Evolutionary conservation across 2,888 invertebrate genomes (phyloP).

Genomic region (Alentia gelatinosa): DNA sequence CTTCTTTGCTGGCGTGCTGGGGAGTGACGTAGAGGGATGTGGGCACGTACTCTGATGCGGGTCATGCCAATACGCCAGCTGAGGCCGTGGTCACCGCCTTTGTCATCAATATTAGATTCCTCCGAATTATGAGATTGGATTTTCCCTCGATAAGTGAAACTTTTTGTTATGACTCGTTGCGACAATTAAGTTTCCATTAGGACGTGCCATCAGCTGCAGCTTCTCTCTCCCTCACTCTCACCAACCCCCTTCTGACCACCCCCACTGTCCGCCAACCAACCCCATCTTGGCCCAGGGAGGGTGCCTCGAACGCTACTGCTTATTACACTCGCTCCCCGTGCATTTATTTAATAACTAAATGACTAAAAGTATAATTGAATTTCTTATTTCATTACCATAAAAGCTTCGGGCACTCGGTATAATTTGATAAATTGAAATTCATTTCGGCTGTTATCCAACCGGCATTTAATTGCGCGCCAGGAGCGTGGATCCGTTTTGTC

Average conservation of each 20-base stretch:
- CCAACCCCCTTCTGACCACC: not conserved
- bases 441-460: conserved; percentile 43
- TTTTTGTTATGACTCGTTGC: conserved; percentile 49
- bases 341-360: conserved; percentile 55
- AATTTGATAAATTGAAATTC: conserved; percentile 55
- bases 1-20: not conserved
- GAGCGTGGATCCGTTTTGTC: conserved; percentile 13
- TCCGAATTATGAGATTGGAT: conserved; percentile 43
- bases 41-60: not conserved
- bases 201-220: not conserved
- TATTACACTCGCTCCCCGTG: not conserved
- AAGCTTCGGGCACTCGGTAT: conserved; percentile 44
- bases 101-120: conserved; percentile 48
- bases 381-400: conserved; percentile 53
- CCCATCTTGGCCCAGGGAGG: not conserved
- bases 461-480: conserved; percentile 43
- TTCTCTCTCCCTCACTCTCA: not conserved
- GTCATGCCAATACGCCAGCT: not conserved
- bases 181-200: conserved; percentile 52
- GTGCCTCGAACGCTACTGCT: conserved; percentile 16
- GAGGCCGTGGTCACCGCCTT: conserved; percentile 11
- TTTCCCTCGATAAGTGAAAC: conserved; percentile 46
- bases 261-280: not conserved
- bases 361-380: conserved; percentile 51
- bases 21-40: not conserved